Evolutionary conservation across 2,797 vertebrate genomes (phyloP).

Genomic region (Falco concolor): DNA sequence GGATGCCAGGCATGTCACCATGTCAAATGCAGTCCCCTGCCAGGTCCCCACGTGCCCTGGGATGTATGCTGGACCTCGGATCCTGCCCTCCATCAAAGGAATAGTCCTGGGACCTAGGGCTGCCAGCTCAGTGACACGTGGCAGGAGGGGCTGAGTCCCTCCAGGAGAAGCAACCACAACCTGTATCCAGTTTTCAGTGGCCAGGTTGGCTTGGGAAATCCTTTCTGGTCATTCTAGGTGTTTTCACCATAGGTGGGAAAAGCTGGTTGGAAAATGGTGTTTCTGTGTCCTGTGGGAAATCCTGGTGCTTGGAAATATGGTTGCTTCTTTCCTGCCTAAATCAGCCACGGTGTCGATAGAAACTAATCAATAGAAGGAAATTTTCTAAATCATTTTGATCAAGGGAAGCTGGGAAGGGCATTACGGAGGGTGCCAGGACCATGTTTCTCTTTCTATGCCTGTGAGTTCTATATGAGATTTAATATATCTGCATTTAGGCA

Average conservation of each 20-base stretch:
- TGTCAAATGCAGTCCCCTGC: background rate
- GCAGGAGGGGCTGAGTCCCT: background rate
- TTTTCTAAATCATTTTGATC: background rate
- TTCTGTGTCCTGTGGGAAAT: background rate
- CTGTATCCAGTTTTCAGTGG: background rate
- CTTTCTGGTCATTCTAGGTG: background rate
- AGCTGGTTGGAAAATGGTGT: background rate
- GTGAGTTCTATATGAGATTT: background rate
- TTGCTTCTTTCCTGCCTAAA: background rate
- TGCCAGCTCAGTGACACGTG: background rate
- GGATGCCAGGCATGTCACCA: background rate
- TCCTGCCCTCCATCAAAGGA: background rate
- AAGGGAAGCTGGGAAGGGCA: background rate
- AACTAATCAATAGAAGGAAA: background rate
- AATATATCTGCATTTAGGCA: background rate
- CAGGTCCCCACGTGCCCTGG: background rate
- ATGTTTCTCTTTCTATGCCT: background rate
- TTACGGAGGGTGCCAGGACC: background rate
- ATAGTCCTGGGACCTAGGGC: background rate
- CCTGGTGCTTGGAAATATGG: background rate
- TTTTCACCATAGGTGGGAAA: background rate
- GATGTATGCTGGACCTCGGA: fast-evolving
- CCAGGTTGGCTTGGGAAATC: background rate
- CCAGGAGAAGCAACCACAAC: background rate
- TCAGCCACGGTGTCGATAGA: background rate